Evolutionary conservation across 2,113 vertebrate genomes (phyloP).

Genomic region (Irena cyanogastra): DNA sequence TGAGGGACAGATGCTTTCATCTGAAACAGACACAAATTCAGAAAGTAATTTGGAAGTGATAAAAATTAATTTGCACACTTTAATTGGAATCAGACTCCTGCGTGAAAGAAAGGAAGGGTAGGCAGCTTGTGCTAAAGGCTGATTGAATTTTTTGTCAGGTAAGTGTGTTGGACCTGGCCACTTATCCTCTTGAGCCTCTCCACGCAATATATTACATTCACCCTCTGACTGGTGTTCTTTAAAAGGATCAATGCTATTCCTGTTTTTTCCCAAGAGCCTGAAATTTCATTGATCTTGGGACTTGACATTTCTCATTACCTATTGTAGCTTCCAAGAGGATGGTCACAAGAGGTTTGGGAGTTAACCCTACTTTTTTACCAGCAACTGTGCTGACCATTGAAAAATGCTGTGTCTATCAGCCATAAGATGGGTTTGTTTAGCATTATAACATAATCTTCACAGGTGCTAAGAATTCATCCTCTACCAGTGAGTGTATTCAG

Average conservation of each 20-base stretch:
- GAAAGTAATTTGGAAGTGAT: constrained; percentile 82
- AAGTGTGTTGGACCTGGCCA: constrained; percentile 81
- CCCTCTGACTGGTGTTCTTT: constrained; percentile 80
- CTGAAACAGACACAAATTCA: constrained; percentile 75
- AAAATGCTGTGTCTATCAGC: not conserved
- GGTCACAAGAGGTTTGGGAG: constrained; percentile 63
- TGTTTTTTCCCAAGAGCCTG: constrained; percentile 77
- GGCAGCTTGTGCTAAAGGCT: constrained; percentile 74
- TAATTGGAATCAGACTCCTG: constrained; percentile 82
- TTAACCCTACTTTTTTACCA: constrained; percentile 51
- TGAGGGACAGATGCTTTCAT: constrained; percentile 71
- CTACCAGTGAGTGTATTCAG: not conserved
- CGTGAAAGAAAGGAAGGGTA: constrained; percentile 63
- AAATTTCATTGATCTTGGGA: constrained; percentile 84
- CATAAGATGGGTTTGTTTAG: not conserved
- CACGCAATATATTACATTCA: constrained; percentile 85
- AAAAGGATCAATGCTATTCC: constrained; percentile 84
- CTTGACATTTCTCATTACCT: constrained; percentile 82
- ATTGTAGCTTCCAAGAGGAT: constrained; percentile 67
- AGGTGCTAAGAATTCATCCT: not conserved
- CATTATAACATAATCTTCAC: not conserved
- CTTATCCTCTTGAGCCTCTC: constrained; percentile 79
- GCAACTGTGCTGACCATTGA: not conserved
- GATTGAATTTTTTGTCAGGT: constrained; percentile 93
- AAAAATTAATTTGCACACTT: constrained; percentile 86